phyloP scores from a whole-genome alignment of 2,797 vertebrate genomes.

The Ctenochaetus hawaiiensis region DNA sequence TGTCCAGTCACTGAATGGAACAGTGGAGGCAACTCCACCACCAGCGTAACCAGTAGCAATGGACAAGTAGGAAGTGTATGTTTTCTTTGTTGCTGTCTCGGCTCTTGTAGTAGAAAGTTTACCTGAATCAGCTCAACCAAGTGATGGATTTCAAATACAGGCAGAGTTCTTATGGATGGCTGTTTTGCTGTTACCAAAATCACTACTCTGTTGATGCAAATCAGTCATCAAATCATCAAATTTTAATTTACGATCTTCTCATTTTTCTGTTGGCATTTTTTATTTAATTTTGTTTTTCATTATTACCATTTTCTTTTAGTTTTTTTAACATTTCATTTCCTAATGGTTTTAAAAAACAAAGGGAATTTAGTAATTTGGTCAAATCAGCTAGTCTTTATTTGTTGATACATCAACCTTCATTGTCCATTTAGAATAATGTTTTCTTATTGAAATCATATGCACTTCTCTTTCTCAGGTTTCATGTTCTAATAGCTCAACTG shows the following conservation, averaged over 20 bases:
- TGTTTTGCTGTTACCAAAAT: neutral
- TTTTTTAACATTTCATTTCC: slow-evolving; percentile 30
- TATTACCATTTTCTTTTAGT: slow-evolving; percentile 19
- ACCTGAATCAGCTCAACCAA: neutral
- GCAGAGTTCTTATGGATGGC: neutral
- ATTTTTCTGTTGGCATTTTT: slow-evolving; percentile 24
- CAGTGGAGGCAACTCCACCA: slow-evolving; percentile 84
- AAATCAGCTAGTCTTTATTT: neutral
- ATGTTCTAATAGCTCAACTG: slow-evolving; percentile 90
- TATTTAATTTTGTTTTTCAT: slow-evolving; percentile 33
- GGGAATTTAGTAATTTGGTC: neutral
- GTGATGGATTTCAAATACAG: neutral
- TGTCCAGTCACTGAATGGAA: slow-evolving; percentile 89
- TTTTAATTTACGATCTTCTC: slow-evolving; percentile 16
- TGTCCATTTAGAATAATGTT: slow-evolving; percentile 35
- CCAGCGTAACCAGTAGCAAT: slow-evolving; percentile 82
- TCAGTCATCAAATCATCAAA: neutral
- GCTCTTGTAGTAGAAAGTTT: neutral
- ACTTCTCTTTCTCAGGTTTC: slow-evolving; percentile 88
- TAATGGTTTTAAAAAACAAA: slow-evolving; percentile 19
- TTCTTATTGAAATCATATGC: slow-evolving; percentile 78
- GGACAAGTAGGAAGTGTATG: slow-evolving; percentile 90
- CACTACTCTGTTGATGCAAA: slow-evolving; percentile 2
- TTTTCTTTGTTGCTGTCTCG: slow-evolving; percentile 43
- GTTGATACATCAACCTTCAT: slow-evolving; percentile 12